Percentiles rank a stretch among this genome's conserved stretches.
Evolutionary conservation across 2,888 invertebrate genomes (phyloP).

Genomic region (Andrena trimmerana): DNA sequence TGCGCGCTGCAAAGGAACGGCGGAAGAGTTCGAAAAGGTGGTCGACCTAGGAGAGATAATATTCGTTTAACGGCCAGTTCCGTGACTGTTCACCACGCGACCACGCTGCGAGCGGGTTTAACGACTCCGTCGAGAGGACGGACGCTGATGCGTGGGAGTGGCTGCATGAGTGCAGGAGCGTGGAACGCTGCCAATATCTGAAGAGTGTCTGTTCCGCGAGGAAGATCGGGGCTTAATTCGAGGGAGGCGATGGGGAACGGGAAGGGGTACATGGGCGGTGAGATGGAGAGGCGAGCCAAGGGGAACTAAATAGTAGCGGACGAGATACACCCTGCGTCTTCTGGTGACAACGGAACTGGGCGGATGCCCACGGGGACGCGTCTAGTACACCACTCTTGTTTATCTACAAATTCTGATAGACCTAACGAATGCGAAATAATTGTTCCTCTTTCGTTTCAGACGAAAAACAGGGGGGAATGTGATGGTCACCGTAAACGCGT

Average conservation of each 20-base stretch:
- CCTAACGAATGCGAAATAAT: no score
- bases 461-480: no score
- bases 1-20: background rate
- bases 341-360: conserved; percentile 3
- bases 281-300: conserved; percentile 5
- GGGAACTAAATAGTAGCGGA: conserved; percentile 3
- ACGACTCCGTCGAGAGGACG: conserved; percentile 22
- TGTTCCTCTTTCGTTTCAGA: no score
- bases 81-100: background rate
- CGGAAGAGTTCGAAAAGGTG: no score
- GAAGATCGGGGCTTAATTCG: conserved; percentile 46
- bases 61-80: background rate
- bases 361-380: no score
- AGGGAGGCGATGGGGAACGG: background rate
- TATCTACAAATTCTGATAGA: no score
- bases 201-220: conserved; percentile 57
- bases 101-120: conserved; percentile 54
- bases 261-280: conserved; percentile 6
- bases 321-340: conserved; percentile 2
- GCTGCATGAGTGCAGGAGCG: conserved; percentile 36
- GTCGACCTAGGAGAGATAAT: no score
- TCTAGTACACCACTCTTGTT: no score
- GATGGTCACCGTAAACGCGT: no score
- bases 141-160: conserved; percentile 56
- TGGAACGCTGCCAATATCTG: conserved; percentile 73